These are phyloP conservation scores for Drosophila lacteicornis DNA, from an alignment of 1,140 invertebrate genomes.

Conservation along the genomic window DNA sequence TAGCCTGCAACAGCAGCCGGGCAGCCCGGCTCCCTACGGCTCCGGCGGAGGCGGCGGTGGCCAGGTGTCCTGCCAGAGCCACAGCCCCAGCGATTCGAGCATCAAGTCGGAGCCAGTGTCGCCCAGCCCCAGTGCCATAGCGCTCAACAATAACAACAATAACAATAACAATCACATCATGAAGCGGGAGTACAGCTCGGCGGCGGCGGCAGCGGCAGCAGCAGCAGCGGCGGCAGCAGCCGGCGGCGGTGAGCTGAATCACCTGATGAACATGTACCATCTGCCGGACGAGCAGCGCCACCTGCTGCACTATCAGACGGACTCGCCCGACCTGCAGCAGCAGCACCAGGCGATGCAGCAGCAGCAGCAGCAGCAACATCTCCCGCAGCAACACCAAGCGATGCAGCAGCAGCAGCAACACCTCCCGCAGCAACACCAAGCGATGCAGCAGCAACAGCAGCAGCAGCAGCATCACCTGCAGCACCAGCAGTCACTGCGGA, in stretches of 20 bases:
- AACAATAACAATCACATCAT: slow-evolving; percentile 85
- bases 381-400: slow-evolving; percentile 61
- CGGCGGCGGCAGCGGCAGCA: slow-evolving; percentile 62
- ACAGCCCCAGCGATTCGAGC: slow-evolving; percentile 92
- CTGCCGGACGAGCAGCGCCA: slow-evolving; percentile 86
- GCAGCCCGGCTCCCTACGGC: slow-evolving; percentile 88
- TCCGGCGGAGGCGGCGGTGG: slow-evolving; percentile 86
- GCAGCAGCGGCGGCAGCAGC: slow-evolving; percentile 75
- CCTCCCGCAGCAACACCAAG: slow-evolving; percentile 83
- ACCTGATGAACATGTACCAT: slow-evolving; percentile 89
- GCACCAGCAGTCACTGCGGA: slow-evolving; percentile 87
- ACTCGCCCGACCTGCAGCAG: slow-evolving; percentile 82
- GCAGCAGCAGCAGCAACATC: slow-evolving; percentile 79
- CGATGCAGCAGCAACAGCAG: slow-evolving; percentile 68
- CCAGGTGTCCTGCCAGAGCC: slow-evolving; percentile 88
- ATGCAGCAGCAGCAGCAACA: slow-evolving; percentile 84
- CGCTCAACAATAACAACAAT: slow-evolving; percentile 79
- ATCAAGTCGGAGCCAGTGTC: slow-evolving; percentile 94
- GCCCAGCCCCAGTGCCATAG: slow-evolving; percentile 86
- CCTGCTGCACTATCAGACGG: slow-evolving; percentile 82
- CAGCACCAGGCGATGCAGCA: slow-evolving; percentile 84
- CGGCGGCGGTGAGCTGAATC: slow-evolving; percentile 86
- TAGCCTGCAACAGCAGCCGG: slow-evolving; percentile 67
- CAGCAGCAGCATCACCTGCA: slow-evolving; percentile 85
- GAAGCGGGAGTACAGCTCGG: slow-evolving; percentile 89